Evolutionary conservation across 1,140 invertebrate genomes (phyloP).

Genomic region (Brachionus asplanchnoidis): DNA sequence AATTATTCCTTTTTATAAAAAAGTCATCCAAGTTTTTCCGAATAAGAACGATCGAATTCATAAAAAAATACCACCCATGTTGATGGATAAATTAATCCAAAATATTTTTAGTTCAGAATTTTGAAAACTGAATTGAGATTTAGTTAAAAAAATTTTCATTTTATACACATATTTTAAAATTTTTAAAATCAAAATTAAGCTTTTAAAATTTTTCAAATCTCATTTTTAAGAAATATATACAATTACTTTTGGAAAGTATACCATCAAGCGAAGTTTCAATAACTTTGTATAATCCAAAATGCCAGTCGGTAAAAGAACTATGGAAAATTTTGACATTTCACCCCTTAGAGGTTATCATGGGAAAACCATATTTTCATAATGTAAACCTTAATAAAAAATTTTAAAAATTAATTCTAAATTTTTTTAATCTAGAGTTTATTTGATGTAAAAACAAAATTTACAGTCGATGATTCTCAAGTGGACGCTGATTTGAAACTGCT

Average conservation of each 20-base stretch:
- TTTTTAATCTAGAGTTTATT: constrained; percentile 15
- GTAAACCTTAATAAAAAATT: background rate
- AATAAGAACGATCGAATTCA: too few relatives aligned
- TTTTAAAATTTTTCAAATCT: background rate
- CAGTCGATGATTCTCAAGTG: background rate
- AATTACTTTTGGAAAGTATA: constrained; percentile 23
- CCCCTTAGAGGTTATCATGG: constrained; percentile 18
- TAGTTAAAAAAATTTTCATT: too few relatives aligned
- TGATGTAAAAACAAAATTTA: constrained; percentile 40
- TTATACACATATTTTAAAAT: too few relatives aligned
- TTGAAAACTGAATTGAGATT: too few relatives aligned
- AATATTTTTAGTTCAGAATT: too few relatives aligned
- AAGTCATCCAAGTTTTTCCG: too few relatives aligned
- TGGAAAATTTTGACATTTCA: constrained; percentile 41
- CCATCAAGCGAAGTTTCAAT: constrained; percentile 25
- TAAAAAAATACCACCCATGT: too few relatives aligned
- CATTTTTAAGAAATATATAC: constrained; percentile 18
- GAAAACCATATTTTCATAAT: constrained; percentile 28
- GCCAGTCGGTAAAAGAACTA: constrained; percentile 13
- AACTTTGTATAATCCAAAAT: constrained; percentile 6
- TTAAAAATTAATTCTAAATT: background rate
- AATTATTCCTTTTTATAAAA: too few relatives aligned
- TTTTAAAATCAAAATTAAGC: too few relatives aligned
- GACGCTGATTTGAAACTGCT: background rate
- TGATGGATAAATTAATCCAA: too few relatives aligned